Percentiles rank a stretch among this genome's conserved stretches.
These are phyloP conservation scores for Pipistrellus kuhlii DNA, from an alignment of 2,797 vertebrate genomes.

Conservation along the genomic window DNA sequence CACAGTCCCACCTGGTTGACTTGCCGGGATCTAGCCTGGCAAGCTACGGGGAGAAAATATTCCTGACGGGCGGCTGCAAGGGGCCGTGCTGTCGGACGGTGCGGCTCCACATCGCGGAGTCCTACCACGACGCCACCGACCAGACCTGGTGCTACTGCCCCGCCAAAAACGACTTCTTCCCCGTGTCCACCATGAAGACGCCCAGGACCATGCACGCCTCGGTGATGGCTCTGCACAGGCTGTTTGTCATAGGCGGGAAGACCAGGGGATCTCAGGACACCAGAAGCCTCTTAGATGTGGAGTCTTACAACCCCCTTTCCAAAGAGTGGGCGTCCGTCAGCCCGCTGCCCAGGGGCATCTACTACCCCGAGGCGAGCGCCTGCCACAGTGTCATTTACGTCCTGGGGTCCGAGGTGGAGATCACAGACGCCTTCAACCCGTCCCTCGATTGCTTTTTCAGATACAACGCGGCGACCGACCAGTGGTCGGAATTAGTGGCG, in stretches of 20 bases:
- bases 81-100: constrained; percentile 93
- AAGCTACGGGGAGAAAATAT: constrained; percentile 96
- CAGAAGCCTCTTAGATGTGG: constrained; percentile 93
- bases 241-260: constrained; percentile 97
- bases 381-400: constrained; percentile 95
- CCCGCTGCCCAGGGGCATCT: constrained; percentile 94
- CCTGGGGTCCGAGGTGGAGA: constrained; percentile 96
- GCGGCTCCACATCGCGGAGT: constrained; percentile 94
- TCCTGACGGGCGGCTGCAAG: constrained; percentile 95
- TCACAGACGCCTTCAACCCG: constrained; percentile 96
- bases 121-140: constrained; percentile 94
- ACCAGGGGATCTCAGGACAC: constrained; percentile 90
- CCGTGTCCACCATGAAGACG: constrained; percentile 92
- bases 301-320: constrained; percentile 93
- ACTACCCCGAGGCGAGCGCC: constrained; percentile 95
- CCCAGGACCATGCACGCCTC: constrained; percentile 97
- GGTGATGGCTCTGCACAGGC: constrained; percentile 90
- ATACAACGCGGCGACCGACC: constrained; percentile 93
- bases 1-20: constrained; percentile 89
- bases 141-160: constrained; percentile 98
- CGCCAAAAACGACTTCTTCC: constrained; percentile 89
- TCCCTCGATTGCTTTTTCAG: constrained; percentile 97
- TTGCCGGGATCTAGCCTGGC: constrained; percentile 94
- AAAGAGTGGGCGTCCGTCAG: constrained; percentile 93
- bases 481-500: constrained; percentile 96